Evolutionary conservation across 1,140 invertebrate genomes (phyloP).

Genomic region (Diabrotica virgifera): DNA sequence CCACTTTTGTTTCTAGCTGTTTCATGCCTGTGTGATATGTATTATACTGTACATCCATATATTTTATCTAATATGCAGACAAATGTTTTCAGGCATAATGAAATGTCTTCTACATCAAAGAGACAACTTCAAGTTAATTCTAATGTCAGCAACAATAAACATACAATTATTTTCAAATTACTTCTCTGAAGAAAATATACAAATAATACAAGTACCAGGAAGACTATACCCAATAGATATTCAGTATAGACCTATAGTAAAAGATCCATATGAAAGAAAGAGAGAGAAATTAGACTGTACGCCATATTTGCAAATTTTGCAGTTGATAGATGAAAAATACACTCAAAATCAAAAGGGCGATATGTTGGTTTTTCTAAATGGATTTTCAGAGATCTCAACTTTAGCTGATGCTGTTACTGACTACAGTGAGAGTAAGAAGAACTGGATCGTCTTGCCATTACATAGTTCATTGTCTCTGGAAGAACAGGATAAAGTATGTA

Average conservation of each 20-base stretch:
- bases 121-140: slow-evolving; percentile 82
- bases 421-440: slow-evolving; percentile 76
- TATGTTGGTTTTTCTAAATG: slow-evolving; percentile 94
- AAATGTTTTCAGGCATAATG: slow-evolving; percentile 38
- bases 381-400: slow-evolving; percentile 90
- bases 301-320: slow-evolving; percentile 89
- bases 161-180: slow-evolving; percentile 88
- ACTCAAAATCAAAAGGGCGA: slow-evolving; percentile 86
- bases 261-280: slow-evolving; percentile 67
- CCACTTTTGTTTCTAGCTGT: too few relatives aligned
- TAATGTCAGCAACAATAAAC: slow-evolving; percentile 99
- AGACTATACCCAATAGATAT: slow-evolving; percentile 90
- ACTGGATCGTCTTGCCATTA: slow-evolving; percentile 93
- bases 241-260: slow-evolving; percentile 77
- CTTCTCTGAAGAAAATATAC: slow-evolving; percentile 77
- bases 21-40: too few relatives aligned
- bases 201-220: slow-evolving; percentile 86
- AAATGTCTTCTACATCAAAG: slow-evolving; percentile 69
- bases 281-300: slow-evolving; percentile 79
- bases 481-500: slow-evolving; percentile 89
- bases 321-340: slow-evolving; percentile 89
- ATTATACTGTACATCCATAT: neutral
- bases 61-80: neutral
- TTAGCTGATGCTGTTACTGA: slow-evolving; percentile 84
- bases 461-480: slow-evolving; percentile 90